Evolutionary conservation across 2,797 vertebrate species (phyloP).

Genomic region (Melopsittacus undulatus): DNA sequence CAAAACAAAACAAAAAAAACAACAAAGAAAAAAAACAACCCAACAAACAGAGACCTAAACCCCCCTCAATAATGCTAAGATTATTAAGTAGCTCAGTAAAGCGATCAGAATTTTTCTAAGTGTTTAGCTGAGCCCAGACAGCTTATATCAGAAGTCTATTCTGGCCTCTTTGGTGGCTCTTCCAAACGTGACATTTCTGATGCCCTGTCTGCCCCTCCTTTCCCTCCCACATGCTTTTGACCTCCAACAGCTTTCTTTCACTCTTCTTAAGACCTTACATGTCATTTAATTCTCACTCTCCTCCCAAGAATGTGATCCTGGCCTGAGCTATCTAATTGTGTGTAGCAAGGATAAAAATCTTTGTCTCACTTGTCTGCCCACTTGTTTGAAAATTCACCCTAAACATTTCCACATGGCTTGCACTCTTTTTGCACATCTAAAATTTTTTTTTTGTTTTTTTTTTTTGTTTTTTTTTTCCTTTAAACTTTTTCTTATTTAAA

Average conservation of each 20-base stretch:
- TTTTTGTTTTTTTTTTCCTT: background rate
- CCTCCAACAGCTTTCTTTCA: slow-evolving; percentile 59
- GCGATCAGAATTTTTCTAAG: background rate
- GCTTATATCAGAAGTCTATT: background rate
- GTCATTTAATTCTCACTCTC: slow-evolving; percentile 27
- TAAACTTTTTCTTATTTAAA: slow-evolving; percentile 22
- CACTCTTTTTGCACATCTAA: slow-evolving; percentile 47
- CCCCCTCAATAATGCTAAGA: background rate
- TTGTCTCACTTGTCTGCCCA: slow-evolving; percentile 65
- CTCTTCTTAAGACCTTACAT: slow-evolving; percentile 57
- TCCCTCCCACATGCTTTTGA: slow-evolving; percentile 55
- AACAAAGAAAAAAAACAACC: too few relatives aligned
- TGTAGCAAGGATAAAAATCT: slow-evolving; percentile 65
- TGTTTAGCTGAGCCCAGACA: background rate
- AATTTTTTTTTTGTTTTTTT: background rate
- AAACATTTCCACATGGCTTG: slow-evolving; percentile 76
- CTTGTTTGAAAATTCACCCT: slow-evolving; percentile 68
- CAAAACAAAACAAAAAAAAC: accelerated
- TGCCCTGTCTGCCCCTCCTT: slow-evolving; percentile 12
- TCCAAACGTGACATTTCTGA: slow-evolving; percentile 42
- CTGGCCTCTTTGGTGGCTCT: background rate
- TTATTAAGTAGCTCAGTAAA: slow-evolving; percentile 1
- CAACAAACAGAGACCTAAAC: background rate
- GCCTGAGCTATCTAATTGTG: slow-evolving; percentile 62
- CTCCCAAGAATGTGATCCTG: slow-evolving; percentile 58